Base-by-base conservation (phyloP, 1,140 invertebrate genomes). In the Sinella curviseta region DNA sequence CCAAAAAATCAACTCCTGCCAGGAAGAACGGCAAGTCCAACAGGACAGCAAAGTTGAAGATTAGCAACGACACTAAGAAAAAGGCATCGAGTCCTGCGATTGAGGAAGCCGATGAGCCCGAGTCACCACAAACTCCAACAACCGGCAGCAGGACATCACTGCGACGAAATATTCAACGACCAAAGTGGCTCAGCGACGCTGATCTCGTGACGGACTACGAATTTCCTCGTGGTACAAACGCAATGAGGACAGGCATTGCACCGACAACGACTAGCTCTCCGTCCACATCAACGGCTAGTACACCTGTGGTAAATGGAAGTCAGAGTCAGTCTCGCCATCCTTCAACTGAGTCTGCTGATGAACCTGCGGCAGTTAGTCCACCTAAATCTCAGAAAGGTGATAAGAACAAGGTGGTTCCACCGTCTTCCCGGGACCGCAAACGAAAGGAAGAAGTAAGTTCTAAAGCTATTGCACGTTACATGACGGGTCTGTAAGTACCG, bases 121-220 rank as follows among this genome's bases (percentile, higher is more conserved):
- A 48, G 39, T 48, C 57, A n/a, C 24, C 57, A 14, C 57, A 60
- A 60, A 60, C 57, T 4, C 12, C 57, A 17, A 12, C 57, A 26
- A 26, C 12, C 4, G 4, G 8, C 12, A 24, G 65, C 8, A 8
- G 55, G 24, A 3, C 14, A 14, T 70, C 65, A 31, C 30, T 70
- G 12, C 65, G 65, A 33, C 2, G 65, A 31, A 70, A 70, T n/a
- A 70, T 70, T 31, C 65, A 70, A 33, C 30, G 65, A 70, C 65
- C 65, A 31, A 70, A 70, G 31, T 70, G 65, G 65, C n/a, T 70
- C 1, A 31, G 26, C 8, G 65, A 70, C 31, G 30, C 65, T 12
- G 65, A 70, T 30, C 65, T 70, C 14, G 65, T 70, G 4, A 70
- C 65, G 8, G 65, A 70, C n/a, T 70, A 70, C 31, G 65, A 70